Percentiles rank a stretch among this genome's conserved stretches.
These are phyloP conservation scores for Macropodus opercularis DNA, from an alignment of 2,797 vertebrate species.

Conservation along the genomic window DNA sequence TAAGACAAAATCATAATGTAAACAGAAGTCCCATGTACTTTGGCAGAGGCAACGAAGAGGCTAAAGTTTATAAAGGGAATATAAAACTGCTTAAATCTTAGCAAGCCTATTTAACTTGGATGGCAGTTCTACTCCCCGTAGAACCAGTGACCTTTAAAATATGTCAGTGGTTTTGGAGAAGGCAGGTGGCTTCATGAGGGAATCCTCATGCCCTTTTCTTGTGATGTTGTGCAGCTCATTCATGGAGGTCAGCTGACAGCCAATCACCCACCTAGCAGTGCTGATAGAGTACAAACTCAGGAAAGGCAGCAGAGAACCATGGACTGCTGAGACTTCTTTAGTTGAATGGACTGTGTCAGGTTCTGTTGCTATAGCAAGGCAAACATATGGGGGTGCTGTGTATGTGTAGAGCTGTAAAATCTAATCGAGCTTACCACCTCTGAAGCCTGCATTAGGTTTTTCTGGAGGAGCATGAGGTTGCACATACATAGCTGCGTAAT, in stretches of 20 bases:
- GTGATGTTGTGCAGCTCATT: slow-evolving; percentile 42
- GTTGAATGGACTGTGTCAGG: neutral
- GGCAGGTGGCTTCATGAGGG: slow-evolving; percentile 18
- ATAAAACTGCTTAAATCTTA: slow-evolving; percentile 6
- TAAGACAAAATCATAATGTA: too few relatives aligned
- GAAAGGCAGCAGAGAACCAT: slow-evolving; percentile 1
- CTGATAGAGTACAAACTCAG: slow-evolving; percentile 1
- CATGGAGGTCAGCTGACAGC: slow-evolving; percentile 34
- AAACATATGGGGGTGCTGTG: neutral
- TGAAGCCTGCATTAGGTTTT: neutral
- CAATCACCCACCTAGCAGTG: slow-evolving; percentile 26
- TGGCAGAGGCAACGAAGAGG: neutral
- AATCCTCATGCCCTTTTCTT: slow-evolving; percentile 49
- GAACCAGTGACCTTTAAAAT: slow-evolving; percentile 56
- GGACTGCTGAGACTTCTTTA: neutral
- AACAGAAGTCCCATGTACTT: neutral
- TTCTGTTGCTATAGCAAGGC: neutral
- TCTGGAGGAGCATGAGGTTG: neutral
- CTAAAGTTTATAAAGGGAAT: slow-evolving; percentile 21
- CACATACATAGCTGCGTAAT: slow-evolving; percentile 6
- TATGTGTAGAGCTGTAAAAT: neutral
- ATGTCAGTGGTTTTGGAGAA: slow-evolving; percentile 36
- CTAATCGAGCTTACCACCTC: neutral
- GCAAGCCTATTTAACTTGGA: slow-evolving; percentile 20
- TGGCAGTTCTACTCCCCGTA: slow-evolving; percentile 39